phyloP scores from a whole-genome alignment of 2,888 invertebrate species.

The Allygus modestus region DNA sequence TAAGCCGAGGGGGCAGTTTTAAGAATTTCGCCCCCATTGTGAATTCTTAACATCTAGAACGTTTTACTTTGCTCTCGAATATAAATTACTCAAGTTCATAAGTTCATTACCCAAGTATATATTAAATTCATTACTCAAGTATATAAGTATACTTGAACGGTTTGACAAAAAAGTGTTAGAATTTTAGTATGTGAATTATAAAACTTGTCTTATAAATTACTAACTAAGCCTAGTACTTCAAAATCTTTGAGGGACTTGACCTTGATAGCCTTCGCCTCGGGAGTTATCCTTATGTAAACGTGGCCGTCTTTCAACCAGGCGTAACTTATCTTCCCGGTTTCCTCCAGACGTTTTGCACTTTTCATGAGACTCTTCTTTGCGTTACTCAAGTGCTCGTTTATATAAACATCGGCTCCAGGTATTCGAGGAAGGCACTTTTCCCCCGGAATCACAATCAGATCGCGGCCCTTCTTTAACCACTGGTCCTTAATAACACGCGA shows the following conservation, averaged over 20 bases:
- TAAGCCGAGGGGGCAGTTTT: no score
- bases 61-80: no score
- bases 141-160: no score
- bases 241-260: constrained; percentile 32
- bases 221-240: background rate
- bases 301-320: constrained; percentile 41
- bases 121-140: no score
- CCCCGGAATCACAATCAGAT: background rate
- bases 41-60: no score
- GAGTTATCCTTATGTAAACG: constrained; percentile 23
- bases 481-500: background rate
- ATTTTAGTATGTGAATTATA: no score
- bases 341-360: constrained; percentile 18
- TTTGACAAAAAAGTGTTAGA: no score
- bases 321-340: background rate
- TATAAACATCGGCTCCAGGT: constrained; percentile 9
- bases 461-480: background rate
- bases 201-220: background rate
- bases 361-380: constrained; percentile 35
- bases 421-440: background rate
- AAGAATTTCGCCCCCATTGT: no score
- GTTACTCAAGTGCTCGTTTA: constrained; percentile 27
- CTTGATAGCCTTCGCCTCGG: constrained; percentile 10
- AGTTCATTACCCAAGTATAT: no score
- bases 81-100: no score